Conservation (phyloP, 2,113 vertebrate genomes). For the Eulemur rufifrons region DNA sequence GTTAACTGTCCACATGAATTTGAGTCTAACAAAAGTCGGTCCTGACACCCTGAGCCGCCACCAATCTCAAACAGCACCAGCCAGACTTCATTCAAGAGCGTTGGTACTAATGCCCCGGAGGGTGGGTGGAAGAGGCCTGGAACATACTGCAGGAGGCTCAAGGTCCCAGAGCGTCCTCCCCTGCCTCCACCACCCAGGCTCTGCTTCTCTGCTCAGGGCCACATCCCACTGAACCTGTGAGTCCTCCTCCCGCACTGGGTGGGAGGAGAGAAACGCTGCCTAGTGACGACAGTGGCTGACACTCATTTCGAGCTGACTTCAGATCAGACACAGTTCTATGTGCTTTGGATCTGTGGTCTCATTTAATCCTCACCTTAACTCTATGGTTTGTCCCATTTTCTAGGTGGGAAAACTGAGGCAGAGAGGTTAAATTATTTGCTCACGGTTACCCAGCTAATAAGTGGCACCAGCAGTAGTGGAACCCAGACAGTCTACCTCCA, state of each 20-base stretch:
- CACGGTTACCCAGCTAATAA: neutral
- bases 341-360: rapidly evolving
- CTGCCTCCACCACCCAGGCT: neutral
- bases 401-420: neutral
- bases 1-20: neutral
- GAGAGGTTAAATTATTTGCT: neutral
- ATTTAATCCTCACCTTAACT: neutral
- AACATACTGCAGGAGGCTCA: neutral
- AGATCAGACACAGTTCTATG: neutral
- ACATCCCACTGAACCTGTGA: neutral
- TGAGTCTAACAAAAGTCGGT: neutral
- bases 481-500: neutral
- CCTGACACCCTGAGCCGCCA: neutral
- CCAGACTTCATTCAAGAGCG: neutral
- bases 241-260: neutral
- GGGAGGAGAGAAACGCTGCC: neutral
- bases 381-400: neutral
- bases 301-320: neutral
- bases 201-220: neutral
- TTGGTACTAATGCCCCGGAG: neutral
- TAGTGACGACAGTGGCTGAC: neutral
- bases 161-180: neutral
- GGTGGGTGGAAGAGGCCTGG: neutral
- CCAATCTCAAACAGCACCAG: neutral
- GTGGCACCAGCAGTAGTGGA: neutral